Base-by-base conservation (phyloP, 2,113 vertebrate species). In the Lates calcarifer region DNA sequence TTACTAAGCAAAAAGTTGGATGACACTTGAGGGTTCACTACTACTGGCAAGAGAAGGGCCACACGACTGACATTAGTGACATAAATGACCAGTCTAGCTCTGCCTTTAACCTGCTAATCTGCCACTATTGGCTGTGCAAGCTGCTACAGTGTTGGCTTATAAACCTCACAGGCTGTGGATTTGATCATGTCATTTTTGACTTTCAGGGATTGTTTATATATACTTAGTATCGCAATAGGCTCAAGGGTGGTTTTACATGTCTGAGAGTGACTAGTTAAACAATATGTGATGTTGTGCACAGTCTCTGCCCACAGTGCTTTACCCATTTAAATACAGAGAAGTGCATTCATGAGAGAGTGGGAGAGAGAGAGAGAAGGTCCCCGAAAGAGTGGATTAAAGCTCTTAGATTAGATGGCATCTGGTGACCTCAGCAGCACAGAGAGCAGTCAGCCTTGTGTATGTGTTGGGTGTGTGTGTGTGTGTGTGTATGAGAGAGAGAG, bases 401-500 rank as follows among this genome's bases (percentile, higher is more conserved):
- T 67, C 78, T 66, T n/a, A 87, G 91, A 94, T 92, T 91, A 88
- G 83, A 87, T 74, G 88, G 60, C 87, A 90, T 91, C 81, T 88
- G 90, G 85, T 87, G 80, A 84, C 84, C 45, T 88, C 71, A 81
- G 74, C 81, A 83, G 90, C 78, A 73, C 77, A 91, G 84, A 89
- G 91, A 91, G 90, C 90, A 91, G 79, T 87, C 69, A 2, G 29
- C n/a, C 26, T 41, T 17, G 56, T 76, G 47, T 63, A 9, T 39
- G 72, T 60, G 51, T 22, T 49, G 62, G 4, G 62, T 70, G 67
- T 47, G 60, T 61, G 60, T 35, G 47, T 55, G 47, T 66, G 61
- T 67, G 53, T 60, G 74, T 41, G 45, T 58, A 49, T 53, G 56
- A 73, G 61, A 75, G 61, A 64, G 29, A 24, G 43, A 64, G 60